Evolutionary conservation across 1,140 invertebrate genomes (phyloP).

Genomic region (Oryctes rhinoceros): DNA sequence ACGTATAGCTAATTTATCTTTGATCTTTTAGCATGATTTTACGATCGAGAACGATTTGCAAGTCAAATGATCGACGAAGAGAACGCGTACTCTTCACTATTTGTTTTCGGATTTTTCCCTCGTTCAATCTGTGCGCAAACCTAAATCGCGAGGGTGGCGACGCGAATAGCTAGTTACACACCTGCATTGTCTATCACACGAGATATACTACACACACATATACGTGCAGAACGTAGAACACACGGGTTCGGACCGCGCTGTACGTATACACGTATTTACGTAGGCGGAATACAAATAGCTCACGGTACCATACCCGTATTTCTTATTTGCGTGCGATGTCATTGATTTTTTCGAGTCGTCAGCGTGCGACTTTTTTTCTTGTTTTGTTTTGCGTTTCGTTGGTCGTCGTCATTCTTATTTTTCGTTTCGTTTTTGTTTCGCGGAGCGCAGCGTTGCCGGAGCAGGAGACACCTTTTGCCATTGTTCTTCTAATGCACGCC

Average conservation of each 20-base stretch:
- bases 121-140: not conserved
- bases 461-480: not conserved
- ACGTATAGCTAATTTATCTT: too few relatives aligned
- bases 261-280: not conserved
- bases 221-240: not conserved
- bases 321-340: conserved; percentile 44
- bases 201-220: not conserved
- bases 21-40: not conserved
- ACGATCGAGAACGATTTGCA: conserved; percentile 24
- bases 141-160: conserved; percentile 25
- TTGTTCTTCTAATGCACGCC: conserved; percentile 10
- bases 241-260: not conserved
- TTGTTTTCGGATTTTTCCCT: conserved; percentile 13
- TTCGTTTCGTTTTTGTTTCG: not conserved
- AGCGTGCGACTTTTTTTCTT: not conserved
- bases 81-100: conserved; percentile 6
- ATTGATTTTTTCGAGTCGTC: conserved; percentile 37
- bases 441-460: not conserved
- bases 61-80: conserved; percentile 25
- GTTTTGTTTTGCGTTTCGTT: not conserved
- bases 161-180: conserved; percentile 34
- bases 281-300: conserved; percentile 45
- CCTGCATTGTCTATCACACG: conserved; percentile 43
- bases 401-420: not conserved
- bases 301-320: conserved; percentile 43